Conservation (phyloP, 2,888 invertebrate genomes). For the Margaritifera margaritifera region DNA sequence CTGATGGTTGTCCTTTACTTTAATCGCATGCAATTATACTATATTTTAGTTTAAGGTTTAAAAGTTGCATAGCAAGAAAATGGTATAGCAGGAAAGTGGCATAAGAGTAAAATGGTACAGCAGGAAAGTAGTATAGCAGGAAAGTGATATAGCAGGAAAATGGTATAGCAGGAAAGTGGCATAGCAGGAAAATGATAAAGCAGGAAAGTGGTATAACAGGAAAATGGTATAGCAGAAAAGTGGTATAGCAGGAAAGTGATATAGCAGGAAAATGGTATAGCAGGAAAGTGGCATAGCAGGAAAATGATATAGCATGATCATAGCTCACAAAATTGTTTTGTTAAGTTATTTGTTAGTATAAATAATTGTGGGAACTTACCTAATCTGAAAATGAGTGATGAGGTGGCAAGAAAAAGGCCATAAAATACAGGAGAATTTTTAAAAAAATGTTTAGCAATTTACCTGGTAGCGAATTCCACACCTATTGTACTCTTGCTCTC, state of each 20-base stretch:
- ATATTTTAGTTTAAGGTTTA: not conserved
- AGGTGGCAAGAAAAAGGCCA: not conserved
- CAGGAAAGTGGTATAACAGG: not conserved
- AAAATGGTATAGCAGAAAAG: not conserved
- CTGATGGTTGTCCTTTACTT: too few relatives aligned
- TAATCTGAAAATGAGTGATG: not conserved
- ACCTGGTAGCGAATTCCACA: slow-evolving; percentile 68
- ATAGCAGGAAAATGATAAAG: not conserved
- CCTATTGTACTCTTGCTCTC: slow-evolving; percentile 68
- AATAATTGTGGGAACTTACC: not conserved
- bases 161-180: not conserved
- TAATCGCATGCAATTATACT: too few relatives aligned
- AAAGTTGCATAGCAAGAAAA: not conserved
- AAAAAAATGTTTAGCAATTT: slow-evolving; percentile 4
- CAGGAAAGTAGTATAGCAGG: too few relatives aligned
- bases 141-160: too few relatives aligned
- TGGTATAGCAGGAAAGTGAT: not conserved
- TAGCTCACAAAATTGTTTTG: too few relatives aligned
- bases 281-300: not conserved
- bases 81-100: not conserved
- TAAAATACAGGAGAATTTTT: not conserved
- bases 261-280: not conserved
- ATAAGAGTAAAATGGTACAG: not conserved
- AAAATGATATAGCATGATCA: too few relatives aligned
- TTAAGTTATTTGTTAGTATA: too few relatives aligned